phyloP scores from a whole-genome alignment of 2,888 invertebrate species.

The Halictus ligatus region DNA sequence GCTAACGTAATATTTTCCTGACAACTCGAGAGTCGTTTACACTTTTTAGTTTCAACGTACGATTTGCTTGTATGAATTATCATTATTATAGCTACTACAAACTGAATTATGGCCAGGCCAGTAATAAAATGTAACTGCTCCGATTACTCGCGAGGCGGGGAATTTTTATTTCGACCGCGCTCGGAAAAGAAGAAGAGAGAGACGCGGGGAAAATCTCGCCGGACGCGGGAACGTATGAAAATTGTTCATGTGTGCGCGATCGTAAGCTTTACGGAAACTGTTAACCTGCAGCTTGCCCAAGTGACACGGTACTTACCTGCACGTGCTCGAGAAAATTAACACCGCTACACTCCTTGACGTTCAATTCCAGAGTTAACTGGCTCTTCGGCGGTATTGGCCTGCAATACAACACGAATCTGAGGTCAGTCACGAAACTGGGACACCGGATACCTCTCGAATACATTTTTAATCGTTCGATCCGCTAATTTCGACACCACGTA shows the following conservation, averaged over 20 bases:
- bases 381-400: conserved; percentile 91
- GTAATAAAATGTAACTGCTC: not conserved
- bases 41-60: not conserved
- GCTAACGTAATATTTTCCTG: not conserved
- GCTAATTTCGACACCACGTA: not conserved
- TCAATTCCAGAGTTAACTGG: conserved; percentile 89
- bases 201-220: not conserved
- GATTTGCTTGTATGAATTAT: not conserved
- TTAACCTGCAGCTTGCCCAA: conserved; percentile 33
- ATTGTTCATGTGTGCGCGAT: not conserved
- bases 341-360: conserved; percentile 92
- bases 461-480: not conserved
- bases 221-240: not conserved
- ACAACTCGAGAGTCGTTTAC: too few relatives aligned
- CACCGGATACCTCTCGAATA: conserved; percentile 9
- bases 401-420: conserved; percentile 72
- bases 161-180: not conserved
- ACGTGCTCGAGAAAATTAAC: conserved; percentile 98
- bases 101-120: not conserved
- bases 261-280: conserved; percentile 17
- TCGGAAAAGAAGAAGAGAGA: not conserved
- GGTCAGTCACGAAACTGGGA: conserved; percentile 31
- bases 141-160: not conserved
- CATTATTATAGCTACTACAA: not conserved
- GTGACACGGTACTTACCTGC: conserved; percentile 85